phyloP scores from a whole-genome alignment of 2,797 vertebrate species.

The Chrosomus eos region DNA sequence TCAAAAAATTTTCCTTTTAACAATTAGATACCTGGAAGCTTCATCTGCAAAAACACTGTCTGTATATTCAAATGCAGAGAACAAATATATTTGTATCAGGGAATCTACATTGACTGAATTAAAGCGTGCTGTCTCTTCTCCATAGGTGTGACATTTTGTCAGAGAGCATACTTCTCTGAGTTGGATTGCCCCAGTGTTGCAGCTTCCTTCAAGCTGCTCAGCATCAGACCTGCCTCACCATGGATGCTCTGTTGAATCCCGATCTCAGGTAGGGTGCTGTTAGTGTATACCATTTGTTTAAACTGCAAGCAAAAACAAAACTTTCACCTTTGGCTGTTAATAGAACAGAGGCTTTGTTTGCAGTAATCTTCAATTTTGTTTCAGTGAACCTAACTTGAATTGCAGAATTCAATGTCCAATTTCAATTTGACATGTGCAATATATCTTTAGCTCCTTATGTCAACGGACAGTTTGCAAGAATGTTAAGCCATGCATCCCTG shows the following conservation, averaged over 20 bases:
- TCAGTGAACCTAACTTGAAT: neutral
- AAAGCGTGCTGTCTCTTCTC: slow-evolving; percentile 57
- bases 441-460: slow-evolving; percentile 42
- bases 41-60: neutral
- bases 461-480: slow-evolving; percentile 37
- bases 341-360: neutral
- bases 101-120: slow-evolving; percentile 15
- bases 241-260: slow-evolving; percentile 80
- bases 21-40: neutral
- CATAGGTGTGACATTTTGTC: slow-evolving; percentile 80
- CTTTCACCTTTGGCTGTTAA: neutral
- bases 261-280: slow-evolving; percentile 76
- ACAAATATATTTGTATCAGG: neutral
- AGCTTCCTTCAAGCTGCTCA: slow-evolving; percentile 74
- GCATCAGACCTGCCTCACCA: slow-evolving; percentile 77
- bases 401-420: neutral
- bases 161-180: slow-evolving; percentile 80
- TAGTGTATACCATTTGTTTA: neutral
- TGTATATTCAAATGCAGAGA: neutral
- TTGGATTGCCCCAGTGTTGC: slow-evolving; percentile 78
- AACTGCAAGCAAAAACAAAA: neutral
- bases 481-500: slow-evolving; percentile 48
- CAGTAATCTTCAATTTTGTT: neutral
- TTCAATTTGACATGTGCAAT: slow-evolving; percentile 6
- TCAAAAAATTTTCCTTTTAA: neutral